Base-by-base conservation (phyloP, 2,797 vertebrate genomes). In the Melanotaenia maccullochi region DNA sequence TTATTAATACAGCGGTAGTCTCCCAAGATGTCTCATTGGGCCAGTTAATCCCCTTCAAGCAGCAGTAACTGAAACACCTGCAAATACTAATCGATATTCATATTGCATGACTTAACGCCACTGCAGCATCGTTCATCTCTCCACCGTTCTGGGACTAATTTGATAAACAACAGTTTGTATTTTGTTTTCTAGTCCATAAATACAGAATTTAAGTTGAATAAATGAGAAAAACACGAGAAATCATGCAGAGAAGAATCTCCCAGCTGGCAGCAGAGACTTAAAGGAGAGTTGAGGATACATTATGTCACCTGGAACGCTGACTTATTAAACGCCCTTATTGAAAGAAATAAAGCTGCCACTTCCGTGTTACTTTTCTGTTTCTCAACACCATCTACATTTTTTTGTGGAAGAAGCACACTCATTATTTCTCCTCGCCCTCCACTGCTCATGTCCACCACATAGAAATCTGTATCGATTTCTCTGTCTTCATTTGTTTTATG, bases 241-340 rank as follows among this genome's bases (percentile, higher is more conserved):
- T 79, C 52, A 61, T 25, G 4, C 30, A 9, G 36, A 57, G 18
- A 33, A 40, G 13, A 38, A 38, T 18, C 59, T 3, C 35, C 32
- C 28, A 40, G 59, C 38, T 70, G 57, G 32, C 59, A 64, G 71
- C 64, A 20, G 0, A 55, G 40, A 24, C 6, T 18, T 24, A 24
- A 22, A 30, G 7, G 42, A 64, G 12, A 44, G 38, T 49, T 14
- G 59, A 68, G 60, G 68, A 79, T 49, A 61, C 73, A 0, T 20
- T 42, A 67, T 85, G 68, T 69, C 58, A 9, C 75, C 69, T 75
- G 79, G 75, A 79, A 84, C 75, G 49, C 79, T 81, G 81, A 52
- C 51, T 78, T 82, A 83, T 86, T 83, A 77, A 56, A 49, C 8
- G 24, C 71, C 54, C 38, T 36, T 49, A 63, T 44, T 63, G 51